These are phyloP conservation scores for Saguinus midas DNA, from an alignment of 2,113 vertebrate genomes.

Conservation along the genomic window DNA sequence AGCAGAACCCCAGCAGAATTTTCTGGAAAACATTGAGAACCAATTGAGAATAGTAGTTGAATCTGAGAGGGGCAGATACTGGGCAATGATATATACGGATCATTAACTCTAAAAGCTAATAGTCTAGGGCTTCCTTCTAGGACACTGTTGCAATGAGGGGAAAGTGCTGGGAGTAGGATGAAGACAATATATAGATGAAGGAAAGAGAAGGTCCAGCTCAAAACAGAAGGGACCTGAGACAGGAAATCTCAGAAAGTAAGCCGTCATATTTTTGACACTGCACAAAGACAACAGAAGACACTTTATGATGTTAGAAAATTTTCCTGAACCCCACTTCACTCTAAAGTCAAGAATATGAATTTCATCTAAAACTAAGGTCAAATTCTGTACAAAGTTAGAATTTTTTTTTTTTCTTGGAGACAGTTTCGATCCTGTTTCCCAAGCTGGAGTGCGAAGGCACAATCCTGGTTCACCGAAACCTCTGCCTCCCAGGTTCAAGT, in stretches of 20 bases:
- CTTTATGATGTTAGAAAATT: background rate
- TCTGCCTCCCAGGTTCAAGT: too few species aligned
- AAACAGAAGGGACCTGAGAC: background rate
- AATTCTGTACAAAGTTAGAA: background rate
- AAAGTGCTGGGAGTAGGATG: background rate
- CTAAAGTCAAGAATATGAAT: background rate
- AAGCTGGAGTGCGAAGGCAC: too few species aligned
- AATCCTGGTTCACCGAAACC: too few species aligned
- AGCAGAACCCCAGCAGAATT: background rate
- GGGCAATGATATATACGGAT: rapidly evolving
- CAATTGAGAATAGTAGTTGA: background rate
- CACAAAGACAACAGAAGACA: background rate
- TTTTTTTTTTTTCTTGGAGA: background rate
- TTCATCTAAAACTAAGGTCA: background rate
- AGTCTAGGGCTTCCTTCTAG: background rate
- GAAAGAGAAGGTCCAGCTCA: background rate
- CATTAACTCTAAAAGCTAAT: background rate
- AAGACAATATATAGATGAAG: background rate
- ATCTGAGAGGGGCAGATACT: background rate
- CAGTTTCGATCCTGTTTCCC: too few species aligned
- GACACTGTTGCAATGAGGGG: background rate
- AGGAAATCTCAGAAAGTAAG: background rate
- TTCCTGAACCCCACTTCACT: background rate
- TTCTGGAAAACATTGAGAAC: background rate
- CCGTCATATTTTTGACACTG: background rate